Evolutionary conservation across 2,797 vertebrate species (phyloP).

Genomic region (Discoglossus pictus): DNA sequence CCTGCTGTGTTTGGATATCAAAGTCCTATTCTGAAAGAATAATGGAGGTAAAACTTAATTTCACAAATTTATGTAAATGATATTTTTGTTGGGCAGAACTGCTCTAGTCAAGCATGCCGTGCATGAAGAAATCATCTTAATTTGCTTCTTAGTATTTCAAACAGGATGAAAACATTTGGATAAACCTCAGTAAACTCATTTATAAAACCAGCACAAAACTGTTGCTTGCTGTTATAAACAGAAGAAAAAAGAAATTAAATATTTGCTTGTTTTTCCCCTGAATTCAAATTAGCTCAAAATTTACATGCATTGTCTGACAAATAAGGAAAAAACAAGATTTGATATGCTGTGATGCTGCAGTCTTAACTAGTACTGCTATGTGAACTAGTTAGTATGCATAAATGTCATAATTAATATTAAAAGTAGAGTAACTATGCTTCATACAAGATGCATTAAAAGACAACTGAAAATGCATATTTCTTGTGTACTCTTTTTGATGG

Average conservation of each 20-base stretch:
- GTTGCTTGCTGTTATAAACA: too few relatives aligned
- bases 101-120: neutral
- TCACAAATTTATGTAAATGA: neutral
- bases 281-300: neutral
- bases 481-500: too few relatives aligned
- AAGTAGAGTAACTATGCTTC: too few relatives aligned
- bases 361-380: too few relatives aligned
- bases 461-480: too few relatives aligned
- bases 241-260: too few relatives aligned
- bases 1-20: too few relatives aligned
- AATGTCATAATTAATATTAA: too few relatives aligned
- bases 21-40: neutral
- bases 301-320: neutral
- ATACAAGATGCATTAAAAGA: too few relatives aligned
- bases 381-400: too few relatives aligned
- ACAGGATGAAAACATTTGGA: slow-evolving; percentile 9
- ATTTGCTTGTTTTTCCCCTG: neutral
- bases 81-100: neutral
- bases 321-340: too few relatives aligned
- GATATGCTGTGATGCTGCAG: too few relatives aligned
- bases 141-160: slow-evolving; percentile 1
- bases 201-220: neutral
- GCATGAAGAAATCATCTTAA: neutral
- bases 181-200: neutral
- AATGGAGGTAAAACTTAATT: neutral